Percentiles rank a stretch among this genome's conserved stretches.
Evolutionary conservation across 2,113 vertebrate genomes (phyloP).

Genomic region (Eupsittula cactorum): DNA sequence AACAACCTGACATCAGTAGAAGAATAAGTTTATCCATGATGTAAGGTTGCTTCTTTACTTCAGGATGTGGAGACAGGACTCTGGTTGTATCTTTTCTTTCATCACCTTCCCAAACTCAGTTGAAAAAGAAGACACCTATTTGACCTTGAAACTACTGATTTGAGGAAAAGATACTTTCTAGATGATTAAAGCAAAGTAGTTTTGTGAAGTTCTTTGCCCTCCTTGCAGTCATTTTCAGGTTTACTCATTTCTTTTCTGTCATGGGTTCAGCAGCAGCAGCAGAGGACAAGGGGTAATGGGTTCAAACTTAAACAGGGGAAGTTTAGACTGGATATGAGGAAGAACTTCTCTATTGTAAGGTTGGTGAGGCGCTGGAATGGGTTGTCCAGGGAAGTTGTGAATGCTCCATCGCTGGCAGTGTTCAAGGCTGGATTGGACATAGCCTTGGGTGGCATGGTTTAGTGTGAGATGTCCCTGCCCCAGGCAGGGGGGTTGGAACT

Average conservation of each 20-base stretch:
- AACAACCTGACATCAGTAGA: not conserved
- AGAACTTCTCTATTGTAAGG: no score
- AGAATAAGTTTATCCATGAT: not conserved
- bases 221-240: not conserved
- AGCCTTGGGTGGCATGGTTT: no score
- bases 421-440: no score
- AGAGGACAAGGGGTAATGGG: no score
- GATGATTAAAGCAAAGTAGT: not conserved
- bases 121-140: not conserved
- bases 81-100: not conserved
- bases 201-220: not conserved
- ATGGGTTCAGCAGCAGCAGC: no score
- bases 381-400: no score
- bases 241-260: not conserved
- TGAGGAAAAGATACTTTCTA: not conserved
- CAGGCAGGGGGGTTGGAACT: no score
- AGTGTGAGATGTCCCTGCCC: no score
- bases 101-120: not conserved
- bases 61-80: not conserved
- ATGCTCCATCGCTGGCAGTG: no score
- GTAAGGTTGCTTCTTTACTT: not conserved
- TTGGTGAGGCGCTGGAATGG: no score
- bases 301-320: no score
- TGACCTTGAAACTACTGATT: constrained; percentile 5
- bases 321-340: no score